These are phyloP conservation scores for Cheiracanthium punctorium DNA, from an alignment of 2,888 invertebrate species.

Conservation along the genomic window DNA sequence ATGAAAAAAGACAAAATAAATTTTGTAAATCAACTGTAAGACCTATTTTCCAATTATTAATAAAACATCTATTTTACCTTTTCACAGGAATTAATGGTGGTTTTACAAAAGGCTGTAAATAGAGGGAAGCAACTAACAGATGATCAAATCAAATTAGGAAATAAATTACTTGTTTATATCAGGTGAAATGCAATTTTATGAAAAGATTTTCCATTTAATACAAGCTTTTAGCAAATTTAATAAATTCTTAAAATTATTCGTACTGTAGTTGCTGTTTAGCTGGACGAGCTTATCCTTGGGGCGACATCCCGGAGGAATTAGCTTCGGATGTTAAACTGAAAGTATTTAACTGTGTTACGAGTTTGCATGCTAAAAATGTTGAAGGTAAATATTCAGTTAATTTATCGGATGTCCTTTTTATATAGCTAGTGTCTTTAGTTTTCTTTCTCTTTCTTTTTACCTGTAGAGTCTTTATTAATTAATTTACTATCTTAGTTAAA, in stretches of 20 bases:
- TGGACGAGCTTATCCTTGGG: conserved; percentile 88
- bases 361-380: conserved; percentile 76
- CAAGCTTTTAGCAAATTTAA: no score
- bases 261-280: conserved; percentile 83
- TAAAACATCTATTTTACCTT: neutral
- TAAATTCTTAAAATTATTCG: no score
- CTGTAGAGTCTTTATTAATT: no score
- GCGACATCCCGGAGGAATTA: conserved; percentile 82
- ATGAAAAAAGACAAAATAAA: no score
- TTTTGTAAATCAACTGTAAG: no score
- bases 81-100: conserved; percentile 74
- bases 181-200: no score
- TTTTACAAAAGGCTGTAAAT: conserved; percentile 70
- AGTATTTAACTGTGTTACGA: conserved; percentile 83
- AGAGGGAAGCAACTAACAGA: conserved; percentile 74
- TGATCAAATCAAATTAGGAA: conserved; percentile 80
- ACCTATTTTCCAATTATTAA: no score
- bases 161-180: conserved; percentile 88
- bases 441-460: no score
- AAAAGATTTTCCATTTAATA: no score
- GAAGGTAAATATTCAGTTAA: conserved; percentile 19
- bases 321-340: conserved; percentile 84
- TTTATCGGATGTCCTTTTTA: no score
- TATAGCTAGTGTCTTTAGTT: no score
- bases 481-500: no score